Evolutionary conservation across 2,888 invertebrate genomes (phyloP).

Genomic region (Metallyticus violacea): DNA sequence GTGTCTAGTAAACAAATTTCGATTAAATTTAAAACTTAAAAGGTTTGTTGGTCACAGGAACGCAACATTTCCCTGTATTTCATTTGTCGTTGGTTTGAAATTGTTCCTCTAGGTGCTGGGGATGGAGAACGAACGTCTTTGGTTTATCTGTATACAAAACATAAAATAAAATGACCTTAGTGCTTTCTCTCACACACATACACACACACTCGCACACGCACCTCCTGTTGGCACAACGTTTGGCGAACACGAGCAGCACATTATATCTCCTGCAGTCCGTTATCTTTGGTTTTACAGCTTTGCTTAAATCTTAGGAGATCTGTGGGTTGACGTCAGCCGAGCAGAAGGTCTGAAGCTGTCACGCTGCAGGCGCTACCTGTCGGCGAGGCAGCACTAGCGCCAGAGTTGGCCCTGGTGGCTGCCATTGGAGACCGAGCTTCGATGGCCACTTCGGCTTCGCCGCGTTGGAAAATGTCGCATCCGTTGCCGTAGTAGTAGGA

Average conservation of each 20-base stretch:
- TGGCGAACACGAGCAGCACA: too few relatives aligned
- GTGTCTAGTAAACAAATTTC: too few relatives aligned
- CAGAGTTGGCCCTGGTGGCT: slow-evolving; percentile 66
- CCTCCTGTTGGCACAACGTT: not conserved
- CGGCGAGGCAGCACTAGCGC: slow-evolving; percentile 68
- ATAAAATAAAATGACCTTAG: too few relatives aligned
- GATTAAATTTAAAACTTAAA: too few relatives aligned
- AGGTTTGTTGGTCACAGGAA: too few relatives aligned
- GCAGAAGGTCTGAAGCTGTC: slow-evolving; percentile 9
- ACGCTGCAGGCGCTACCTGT: slow-evolving; percentile 63
- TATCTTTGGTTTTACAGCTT: slow-evolving; percentile 17
- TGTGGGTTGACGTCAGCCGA: slow-evolving; percentile 26
- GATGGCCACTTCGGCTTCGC: slow-evolving; percentile 47
- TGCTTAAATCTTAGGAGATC: slow-evolving; percentile 14
- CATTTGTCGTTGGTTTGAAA: not conserved
- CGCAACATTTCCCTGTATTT: too few relatives aligned
- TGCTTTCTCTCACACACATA: too few relatives aligned
- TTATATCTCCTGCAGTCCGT: too few relatives aligned
- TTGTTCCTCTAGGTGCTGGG: too few relatives aligned
- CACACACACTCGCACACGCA: not conserved
- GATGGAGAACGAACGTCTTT: not conserved
- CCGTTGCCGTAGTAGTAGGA: slow-evolving; percentile 63
- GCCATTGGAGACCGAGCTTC: slow-evolving; percentile 67
- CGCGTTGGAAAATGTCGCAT: slow-evolving; percentile 29
- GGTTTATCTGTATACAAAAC: slow-evolving; percentile 12